Base-by-base conservation (phyloP, 1,140 invertebrate species). In the Bursaphelenchus mucronatus region DNA sequence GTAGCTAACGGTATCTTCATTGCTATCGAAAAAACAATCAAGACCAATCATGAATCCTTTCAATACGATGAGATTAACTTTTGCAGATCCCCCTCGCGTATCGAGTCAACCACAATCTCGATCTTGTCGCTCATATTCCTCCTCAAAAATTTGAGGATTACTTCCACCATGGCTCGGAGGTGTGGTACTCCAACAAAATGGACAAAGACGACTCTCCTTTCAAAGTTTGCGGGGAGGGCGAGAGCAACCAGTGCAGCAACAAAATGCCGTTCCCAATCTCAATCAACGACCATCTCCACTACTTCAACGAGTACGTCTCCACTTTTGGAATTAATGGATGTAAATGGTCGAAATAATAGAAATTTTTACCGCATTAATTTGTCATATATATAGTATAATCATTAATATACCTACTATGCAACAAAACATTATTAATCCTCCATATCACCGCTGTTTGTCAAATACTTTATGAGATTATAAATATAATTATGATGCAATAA, bases 111-210 rank as follows among this genome's bases (percentile, higher is more conserved):
- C 73, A 75, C 50, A 55, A 57, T 13, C 45, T 56, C 0, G 72
- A 74, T 49, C 49, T 66, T 45, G 73, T 75, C n/a, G 70, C 73
- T 15, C 73, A 75, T 39, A 30, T 69, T 30, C 73, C 73, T 8
- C 67, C 75, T n/a, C 61, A 70, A 52, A 54, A 69, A 11, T 73
- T 76, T 17, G 63, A 69, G 50, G 57, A 61, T 19, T 75, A 76
- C 39, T 73, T 49, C 15, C 73, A 75, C 54, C 67, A 74, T 59
- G 54, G 63, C 21, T 49, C 47, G n/a, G 73, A 75, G 53, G 69
- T 76, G 8, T 75, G 67, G 71, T 75, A 75, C 71, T 51, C 70
- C 8, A 58, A 75, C 43, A 47, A 63, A 11, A 75, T 75, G 73
- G 69, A 47, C 8, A 13, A 43, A 4, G 63, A 46, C 0, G 17